Conservation (phyloP, 2,113 vertebrate species). For the Sapayoa aenigma region DNA sequence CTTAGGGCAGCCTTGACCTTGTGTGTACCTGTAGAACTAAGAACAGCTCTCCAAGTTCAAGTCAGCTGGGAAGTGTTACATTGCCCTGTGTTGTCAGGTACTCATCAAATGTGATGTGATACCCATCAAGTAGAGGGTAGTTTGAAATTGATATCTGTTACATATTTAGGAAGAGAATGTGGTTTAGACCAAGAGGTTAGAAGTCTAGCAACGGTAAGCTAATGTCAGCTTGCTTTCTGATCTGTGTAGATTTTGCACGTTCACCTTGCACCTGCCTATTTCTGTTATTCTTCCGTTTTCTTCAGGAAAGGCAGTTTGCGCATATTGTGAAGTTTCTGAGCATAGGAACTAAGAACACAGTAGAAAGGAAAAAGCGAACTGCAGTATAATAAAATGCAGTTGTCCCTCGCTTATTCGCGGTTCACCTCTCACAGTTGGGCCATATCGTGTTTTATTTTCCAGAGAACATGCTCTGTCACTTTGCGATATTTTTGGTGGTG, state of each 20-base stretch:
- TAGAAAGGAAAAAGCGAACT: neutral
- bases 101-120: neutral
- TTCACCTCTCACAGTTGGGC: too few relatives aligned
- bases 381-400: neutral
- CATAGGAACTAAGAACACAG: neutral
- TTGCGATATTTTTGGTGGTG: too few relatives aligned
- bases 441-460: too few relatives aligned
- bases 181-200: neutral
- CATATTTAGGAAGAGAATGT: neutral
- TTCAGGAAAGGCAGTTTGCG: neutral
- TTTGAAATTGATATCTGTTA: neutral
- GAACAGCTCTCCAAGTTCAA: neutral
- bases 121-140: neutral
- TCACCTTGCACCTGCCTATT: neutral
- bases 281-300: neutral
- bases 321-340: neutral
- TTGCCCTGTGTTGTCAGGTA: neutral
- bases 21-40: neutral
- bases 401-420: too few relatives aligned
- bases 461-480: too few relatives aligned
- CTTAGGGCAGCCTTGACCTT: neutral
- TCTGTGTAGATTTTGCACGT: neutral
- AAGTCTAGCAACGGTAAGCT: neutral
- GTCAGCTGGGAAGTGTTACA: neutral
- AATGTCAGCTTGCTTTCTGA: neutral